Conservation (phyloP, 2,113 vertebrate species). For the Xiphias gladius region DNA sequence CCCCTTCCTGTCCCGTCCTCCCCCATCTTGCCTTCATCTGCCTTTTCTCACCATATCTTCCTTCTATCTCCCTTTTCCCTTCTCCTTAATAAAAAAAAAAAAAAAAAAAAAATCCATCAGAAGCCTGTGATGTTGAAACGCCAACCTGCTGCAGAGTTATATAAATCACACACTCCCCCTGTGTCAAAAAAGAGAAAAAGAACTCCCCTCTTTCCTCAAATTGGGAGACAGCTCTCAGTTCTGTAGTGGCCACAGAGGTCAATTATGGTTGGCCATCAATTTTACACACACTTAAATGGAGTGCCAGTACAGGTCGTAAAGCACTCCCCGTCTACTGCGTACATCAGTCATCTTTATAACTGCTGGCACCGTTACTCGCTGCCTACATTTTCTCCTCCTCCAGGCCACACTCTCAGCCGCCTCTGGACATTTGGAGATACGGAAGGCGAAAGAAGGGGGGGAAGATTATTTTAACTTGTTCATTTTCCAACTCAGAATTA, state of each 20-base stretch:
- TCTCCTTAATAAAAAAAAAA: conserved; percentile 2
- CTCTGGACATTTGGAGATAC: conserved; percentile 19
- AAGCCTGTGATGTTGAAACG: conserved; percentile 32
- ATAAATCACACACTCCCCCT: conserved; percentile 67
- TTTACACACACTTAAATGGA: conserved; percentile 84
- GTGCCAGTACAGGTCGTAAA: conserved; percentile 81
- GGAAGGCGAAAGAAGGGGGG: background rate
- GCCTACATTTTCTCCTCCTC: conserved; percentile 41
- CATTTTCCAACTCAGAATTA: background rate
- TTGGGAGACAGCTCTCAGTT: conserved; percentile 64
- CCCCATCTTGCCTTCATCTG: background rate
- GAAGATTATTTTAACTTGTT: background rate
- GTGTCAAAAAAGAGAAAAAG: conserved; percentile 37
- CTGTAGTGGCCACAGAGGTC: conserved; percentile 74
- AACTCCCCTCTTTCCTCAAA: conserved; percentile 35
- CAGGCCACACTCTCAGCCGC: conserved; percentile 18
- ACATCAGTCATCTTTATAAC: conserved; percentile 81
- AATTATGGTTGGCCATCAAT: conserved; percentile 82
- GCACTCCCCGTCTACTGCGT: conserved; percentile 76
- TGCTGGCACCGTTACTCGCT: conserved; percentile 34
- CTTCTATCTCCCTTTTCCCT: conserved; percentile 18
- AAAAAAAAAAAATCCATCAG: conserved; percentile 41
- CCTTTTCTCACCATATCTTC: conserved; percentile 30
- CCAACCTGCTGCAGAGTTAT: conserved; percentile 52
- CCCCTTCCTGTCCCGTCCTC: background rate